These are phyloP conservation scores for Venusia cambrica DNA, from an alignment of 2,888 invertebrate species.

Conservation along the genomic window DNA sequence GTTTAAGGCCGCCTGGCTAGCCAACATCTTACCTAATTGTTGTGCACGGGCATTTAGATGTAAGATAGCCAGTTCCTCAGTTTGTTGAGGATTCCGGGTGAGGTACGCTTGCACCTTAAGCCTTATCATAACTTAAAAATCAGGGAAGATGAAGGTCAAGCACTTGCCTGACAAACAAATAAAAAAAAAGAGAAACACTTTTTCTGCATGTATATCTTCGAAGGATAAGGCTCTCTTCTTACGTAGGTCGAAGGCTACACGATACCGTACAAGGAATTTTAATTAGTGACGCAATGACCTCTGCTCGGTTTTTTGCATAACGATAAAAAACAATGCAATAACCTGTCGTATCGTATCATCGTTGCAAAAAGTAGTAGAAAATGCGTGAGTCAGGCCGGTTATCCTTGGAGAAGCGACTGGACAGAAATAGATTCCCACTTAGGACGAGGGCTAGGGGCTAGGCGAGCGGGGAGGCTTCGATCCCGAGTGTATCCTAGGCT, in stretches of 20 bases:
- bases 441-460: constrained; percentile 22
- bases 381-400: constrained; percentile 42
- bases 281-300: constrained; percentile 67
- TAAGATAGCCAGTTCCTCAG: too few relatives aligned
- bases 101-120: too few relatives aligned
- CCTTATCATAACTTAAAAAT: too few relatives aligned
- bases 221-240: constrained; percentile 6
- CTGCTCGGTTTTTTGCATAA: constrained; percentile 54
- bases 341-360: constrained; percentile 54
- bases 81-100: too few relatives aligned
- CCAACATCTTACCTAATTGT: too few relatives aligned
- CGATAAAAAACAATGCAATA: constrained; percentile 53
- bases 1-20: too few relatives aligned
- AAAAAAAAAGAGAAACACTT: too few relatives aligned
- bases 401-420: constrained; percentile 34
- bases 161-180: too few relatives aligned
- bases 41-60: too few relatives aligned
- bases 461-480: constrained; percentile 19
- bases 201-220: too few relatives aligned
- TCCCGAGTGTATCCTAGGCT: constrained; percentile 9
- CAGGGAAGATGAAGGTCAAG: too few relatives aligned
- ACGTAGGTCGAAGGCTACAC: constrained; percentile 41
- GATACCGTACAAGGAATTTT: constrained; percentile 46
- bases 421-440: constrained; percentile 22
- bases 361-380: constrained; percentile 33